Evolutionary conservation across 2,888 invertebrate species (phyloP).

Genomic region (Lacanobia wlatinum): DNA sequence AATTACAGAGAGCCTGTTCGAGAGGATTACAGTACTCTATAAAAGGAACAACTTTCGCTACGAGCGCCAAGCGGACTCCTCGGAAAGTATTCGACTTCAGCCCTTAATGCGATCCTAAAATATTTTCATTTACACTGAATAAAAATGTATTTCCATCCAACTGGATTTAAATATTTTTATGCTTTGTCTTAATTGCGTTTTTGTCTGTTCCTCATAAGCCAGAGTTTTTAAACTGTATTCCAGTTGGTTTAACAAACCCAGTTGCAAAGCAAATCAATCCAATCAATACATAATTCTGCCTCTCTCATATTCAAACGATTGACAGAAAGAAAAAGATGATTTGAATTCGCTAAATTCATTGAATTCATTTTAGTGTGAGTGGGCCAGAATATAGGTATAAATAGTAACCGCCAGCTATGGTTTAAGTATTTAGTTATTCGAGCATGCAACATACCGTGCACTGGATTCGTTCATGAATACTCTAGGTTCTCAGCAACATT

Average conservation of each 20-base stretch:
- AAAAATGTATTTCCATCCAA: conserved; percentile 31
- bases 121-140: conserved; percentile 62
- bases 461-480: conserved; percentile 17
- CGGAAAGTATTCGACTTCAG: conserved; percentile 52
- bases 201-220: neutral
- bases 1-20: conserved; percentile 59
- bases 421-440: conserved; percentile 13
- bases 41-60: conserved; percentile 61
- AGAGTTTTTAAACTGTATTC: neutral
- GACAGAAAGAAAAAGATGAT: no score
- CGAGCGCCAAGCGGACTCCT: conserved; percentile 18
- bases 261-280: neutral
- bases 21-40: conserved; percentile 63
- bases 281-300: neutral
- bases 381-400: no score
- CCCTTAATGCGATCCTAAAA: conserved; percentile 58
- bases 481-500: conserved; percentile 7
- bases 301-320: no score
- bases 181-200: conserved; percentile 28
- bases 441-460: conserved; percentile 30
- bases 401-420: no score
- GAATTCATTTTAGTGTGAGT: neutral
- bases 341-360: no score
- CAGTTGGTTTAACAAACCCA: neutral
- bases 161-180: conserved; percentile 24